Conservation (phyloP, 1,140 invertebrate species). For the Scaptomyza graminum region DNA sequence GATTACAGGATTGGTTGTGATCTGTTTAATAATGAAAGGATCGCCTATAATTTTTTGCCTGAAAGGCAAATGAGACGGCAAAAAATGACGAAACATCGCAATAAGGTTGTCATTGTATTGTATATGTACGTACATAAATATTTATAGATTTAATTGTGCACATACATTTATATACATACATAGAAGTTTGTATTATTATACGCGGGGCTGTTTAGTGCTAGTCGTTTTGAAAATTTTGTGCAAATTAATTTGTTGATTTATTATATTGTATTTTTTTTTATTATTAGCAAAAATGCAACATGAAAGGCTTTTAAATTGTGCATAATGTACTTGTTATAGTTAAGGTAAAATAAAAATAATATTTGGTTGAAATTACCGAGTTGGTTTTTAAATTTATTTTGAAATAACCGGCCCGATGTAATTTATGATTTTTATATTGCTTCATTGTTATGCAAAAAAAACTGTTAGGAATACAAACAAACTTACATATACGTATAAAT, state of each 20-base stretch:
- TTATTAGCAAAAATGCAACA: constrained; percentile 45
- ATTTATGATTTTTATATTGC: constrained; percentile 60
- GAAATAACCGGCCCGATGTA: constrained; percentile 30
- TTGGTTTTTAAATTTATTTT: constrained; percentile 22
- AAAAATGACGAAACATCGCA: constrained; percentile 49
- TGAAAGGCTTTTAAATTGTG: constrained; percentile 68
- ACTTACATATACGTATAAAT: constrained; percentile 20
- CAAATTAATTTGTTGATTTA: constrained; percentile 28
- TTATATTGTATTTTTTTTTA: background rate
- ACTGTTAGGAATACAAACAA: constrained; percentile 55
- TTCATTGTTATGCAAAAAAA: constrained; percentile 65
- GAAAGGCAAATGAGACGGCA: background rate
- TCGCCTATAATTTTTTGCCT: constrained; percentile 10
- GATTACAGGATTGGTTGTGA: background rate
- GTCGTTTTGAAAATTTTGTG: constrained; percentile 60
- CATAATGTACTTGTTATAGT: constrained; percentile 11
- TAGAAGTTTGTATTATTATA: constrained; percentile 34
- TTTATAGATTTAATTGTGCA: constrained; percentile 56
- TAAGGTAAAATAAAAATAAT: constrained; percentile 10
- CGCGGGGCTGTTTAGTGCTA: constrained; percentile 70
- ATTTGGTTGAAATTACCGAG: constrained; percentile 17
- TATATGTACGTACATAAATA: constrained; percentile 51
- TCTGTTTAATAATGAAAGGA: constrained; percentile 2
- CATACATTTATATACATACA: constrained; percentile 32
- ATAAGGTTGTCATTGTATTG: constrained; percentile 58